A percentile compares a stretch with the other conserved stretches of the same genome.
Conservation (phyloP, 2,888 invertebrate genomes). For the Apamea crenata region DNA sequence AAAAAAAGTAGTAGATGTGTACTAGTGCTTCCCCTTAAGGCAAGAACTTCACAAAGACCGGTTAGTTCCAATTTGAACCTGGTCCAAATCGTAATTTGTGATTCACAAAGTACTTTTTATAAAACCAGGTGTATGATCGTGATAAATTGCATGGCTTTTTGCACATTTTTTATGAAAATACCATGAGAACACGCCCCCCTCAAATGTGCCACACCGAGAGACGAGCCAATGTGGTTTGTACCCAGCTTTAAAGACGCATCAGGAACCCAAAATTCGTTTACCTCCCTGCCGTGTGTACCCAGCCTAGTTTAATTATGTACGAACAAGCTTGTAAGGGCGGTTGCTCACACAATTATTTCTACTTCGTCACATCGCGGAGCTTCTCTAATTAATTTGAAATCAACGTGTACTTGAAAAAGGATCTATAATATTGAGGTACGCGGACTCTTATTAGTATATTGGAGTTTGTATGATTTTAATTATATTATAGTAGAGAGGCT, state of each 20-base stretch:
- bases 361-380: slow-evolving; percentile 8
- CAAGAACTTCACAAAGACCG: neutral
- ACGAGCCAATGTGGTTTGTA: neutral
- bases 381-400: slow-evolving; percentile 46
- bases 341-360: slow-evolving; percentile 46
- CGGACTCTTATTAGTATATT: neutral
- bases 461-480: slow-evolving; percentile 13
- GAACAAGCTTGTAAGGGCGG: slow-evolving; percentile 26
- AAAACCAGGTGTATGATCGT: neutral
- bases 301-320: slow-evolving; percentile 48
- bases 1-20: too few species aligned
- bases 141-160: neutral
- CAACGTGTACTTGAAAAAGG: slow-evolving; percentile 17
- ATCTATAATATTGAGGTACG: neutral
- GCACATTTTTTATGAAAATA: neutral
- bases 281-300: slow-evolving; percentile 10
- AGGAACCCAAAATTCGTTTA: slow-evolving; percentile 36
- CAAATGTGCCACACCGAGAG: neutral
- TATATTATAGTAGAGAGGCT: neutral
- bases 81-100: neutral
- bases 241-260: slow-evolving; percentile 9
- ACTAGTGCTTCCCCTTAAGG: too few species aligned
- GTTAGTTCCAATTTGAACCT: neutral
- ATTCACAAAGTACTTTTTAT: neutral
- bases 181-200: neutral